Evolutionary conservation across 2,888 invertebrate genomes (phyloP).

Genomic region (Mechanitis mazaeus): DNA sequence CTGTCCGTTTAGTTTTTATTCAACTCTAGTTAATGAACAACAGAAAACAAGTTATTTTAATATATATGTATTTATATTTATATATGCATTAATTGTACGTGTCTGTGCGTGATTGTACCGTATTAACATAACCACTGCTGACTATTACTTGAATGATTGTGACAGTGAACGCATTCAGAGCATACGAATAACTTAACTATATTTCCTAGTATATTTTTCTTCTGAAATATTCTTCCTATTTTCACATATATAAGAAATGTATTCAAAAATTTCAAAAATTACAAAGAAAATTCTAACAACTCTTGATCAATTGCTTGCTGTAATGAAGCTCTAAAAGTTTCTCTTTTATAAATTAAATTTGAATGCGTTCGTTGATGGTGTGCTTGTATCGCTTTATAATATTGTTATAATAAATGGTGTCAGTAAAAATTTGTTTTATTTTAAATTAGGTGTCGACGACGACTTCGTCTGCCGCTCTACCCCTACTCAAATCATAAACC

Average conservation of each 20-base stretch:
- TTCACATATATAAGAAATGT: no score
- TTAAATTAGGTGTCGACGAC: constrained; percentile 6
- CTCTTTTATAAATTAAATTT: constrained; percentile 1
- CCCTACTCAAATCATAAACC: no score
- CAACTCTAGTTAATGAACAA: constrained; percentile 5
- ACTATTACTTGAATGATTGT: neutral
- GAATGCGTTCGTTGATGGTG: constrained; percentile 45
- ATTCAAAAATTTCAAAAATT: no score
- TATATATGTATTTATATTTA: constrained; percentile 1
- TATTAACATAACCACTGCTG: neutral
- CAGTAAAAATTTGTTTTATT: constrained; percentile 48
- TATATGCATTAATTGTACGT: constrained; percentile 19
- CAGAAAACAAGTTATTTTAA: constrained; percentile 23
- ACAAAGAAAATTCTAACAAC: no score
- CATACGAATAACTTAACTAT: no score
- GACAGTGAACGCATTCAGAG: neutral
- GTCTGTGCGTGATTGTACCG: constrained; percentile 14
- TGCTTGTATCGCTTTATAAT: constrained; percentile 59
- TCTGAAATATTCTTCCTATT: no score
- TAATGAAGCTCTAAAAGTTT: no score
- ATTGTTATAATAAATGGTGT: constrained; percentile 63
- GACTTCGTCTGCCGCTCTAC: no score
- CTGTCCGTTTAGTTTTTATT: neutral
- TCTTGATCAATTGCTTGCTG: no score
- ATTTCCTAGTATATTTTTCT: no score